Percentiles rank a stretch among this genome's conserved stretches.
phyloP scores from a whole-genome alignment of 1,140 invertebrate species.

The Amphibalanus amphitrite region DNA sequence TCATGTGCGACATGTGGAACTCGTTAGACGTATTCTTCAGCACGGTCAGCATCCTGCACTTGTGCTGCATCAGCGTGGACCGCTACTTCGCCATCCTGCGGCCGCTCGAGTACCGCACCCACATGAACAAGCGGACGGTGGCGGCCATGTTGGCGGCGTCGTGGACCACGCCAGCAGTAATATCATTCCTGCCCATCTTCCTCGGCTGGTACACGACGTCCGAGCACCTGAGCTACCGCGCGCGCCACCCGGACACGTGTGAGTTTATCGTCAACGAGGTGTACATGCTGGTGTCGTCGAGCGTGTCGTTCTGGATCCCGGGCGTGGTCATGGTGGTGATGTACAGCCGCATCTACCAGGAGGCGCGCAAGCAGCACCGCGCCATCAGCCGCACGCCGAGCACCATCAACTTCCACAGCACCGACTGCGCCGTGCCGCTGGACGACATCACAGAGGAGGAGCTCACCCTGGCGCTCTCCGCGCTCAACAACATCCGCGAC shows the following conservation, averaged over 20 bases:
- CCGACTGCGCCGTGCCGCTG: not conserved
- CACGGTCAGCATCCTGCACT: slow-evolving; percentile 76
- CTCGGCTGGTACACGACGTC: slow-evolving; percentile 72
- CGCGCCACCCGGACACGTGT: slow-evolving; percentile 14
- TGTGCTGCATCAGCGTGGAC: slow-evolving; percentile 77
- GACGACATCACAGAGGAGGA: slow-evolving; percentile 3
- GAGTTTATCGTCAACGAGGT: slow-evolving; percentile 71
- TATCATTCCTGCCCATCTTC: slow-evolving; percentile 91
- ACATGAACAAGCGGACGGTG: slow-evolving; percentile 62
- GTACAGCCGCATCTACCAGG: slow-evolving; percentile 80
- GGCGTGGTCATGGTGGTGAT: slow-evolving; percentile 85
- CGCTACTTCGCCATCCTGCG: slow-evolving; percentile 72
- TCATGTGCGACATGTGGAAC: slow-evolving; percentile 87
- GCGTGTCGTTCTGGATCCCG: slow-evolving; percentile 88
- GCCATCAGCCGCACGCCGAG: slow-evolving; percentile 13
- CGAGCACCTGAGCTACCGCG: slow-evolving; percentile 69
- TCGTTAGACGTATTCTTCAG: slow-evolving; percentile 38
- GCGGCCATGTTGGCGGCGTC: slow-evolving; percentile 47
- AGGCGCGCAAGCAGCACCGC: slow-evolving; percentile 78
- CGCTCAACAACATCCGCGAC: not conserved
- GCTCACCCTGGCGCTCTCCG: not conserved
- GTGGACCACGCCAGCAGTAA: slow-evolving; percentile 76
- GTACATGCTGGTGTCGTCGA: slow-evolving; percentile 77
- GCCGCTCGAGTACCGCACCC: slow-evolving; percentile 70
- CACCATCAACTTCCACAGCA: not conserved